Evolutionary conservation across 2,113 vertebrate genomes (phyloP).

Genomic region (Lagenorhynchus albirostris): DNA sequence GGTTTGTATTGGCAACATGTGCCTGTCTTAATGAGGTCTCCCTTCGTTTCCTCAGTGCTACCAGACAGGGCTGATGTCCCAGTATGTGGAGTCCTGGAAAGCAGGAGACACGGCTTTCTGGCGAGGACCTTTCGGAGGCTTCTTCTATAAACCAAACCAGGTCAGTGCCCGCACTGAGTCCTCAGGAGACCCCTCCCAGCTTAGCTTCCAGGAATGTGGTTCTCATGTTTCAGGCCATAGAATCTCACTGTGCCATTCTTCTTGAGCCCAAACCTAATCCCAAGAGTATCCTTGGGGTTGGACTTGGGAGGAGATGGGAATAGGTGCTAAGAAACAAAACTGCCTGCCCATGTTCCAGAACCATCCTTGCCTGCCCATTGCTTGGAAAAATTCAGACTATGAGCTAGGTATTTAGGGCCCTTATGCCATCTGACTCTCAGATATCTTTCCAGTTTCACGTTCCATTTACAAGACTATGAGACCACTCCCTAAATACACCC

Average conservation of each 20-base stretch:
- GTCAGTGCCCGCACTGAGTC: conserved; percentile 68
- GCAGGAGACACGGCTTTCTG: conserved; percentile 81
- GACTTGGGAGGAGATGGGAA: not conserved
- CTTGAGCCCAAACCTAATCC: not conserved
- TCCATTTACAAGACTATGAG: not conserved
- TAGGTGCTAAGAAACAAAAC: not conserved
- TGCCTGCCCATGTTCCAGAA: not conserved
- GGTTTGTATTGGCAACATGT: not conserved
- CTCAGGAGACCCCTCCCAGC: not conserved
- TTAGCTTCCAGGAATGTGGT: not conserved
- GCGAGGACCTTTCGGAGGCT: conserved; percentile 87
- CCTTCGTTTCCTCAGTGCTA: conserved; percentile 79
- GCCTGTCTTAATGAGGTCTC: not conserved
- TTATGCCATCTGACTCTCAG: not conserved
- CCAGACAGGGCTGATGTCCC: conserved; percentile 85
- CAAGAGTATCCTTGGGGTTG: not conserved
- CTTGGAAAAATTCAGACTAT: not conserved
- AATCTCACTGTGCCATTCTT: not conserved
- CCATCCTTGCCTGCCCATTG: not conserved
- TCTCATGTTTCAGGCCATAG: not conserved
- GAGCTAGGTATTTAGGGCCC: not conserved
- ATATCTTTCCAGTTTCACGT: not conserved
- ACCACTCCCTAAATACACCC: not conserved
- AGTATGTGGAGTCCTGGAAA: conserved; percentile 82
- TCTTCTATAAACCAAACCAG: conserved; percentile 85